These are phyloP conservation scores for Rhodeus uyekii DNA, from an alignment of 2,797 vertebrate species.

Conservation along the genomic window DNA sequence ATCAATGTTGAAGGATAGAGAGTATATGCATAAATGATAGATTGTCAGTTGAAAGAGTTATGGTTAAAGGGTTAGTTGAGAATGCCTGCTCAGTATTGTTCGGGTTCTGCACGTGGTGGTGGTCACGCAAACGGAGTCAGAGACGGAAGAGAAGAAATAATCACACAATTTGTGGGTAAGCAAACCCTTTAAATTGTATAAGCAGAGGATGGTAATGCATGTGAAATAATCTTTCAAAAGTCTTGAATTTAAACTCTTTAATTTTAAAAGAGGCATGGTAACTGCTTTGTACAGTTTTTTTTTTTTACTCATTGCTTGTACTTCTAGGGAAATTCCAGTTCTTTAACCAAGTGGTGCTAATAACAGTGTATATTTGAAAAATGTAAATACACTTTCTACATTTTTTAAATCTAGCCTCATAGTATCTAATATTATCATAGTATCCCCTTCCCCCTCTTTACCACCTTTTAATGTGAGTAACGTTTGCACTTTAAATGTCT, in stretches of 20 bases:
- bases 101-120: no score
- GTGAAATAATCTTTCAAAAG: neutral
- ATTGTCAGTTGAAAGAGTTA: neutral
- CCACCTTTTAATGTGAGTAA: conserved; percentile 62
- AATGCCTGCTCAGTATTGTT: no score
- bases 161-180: no score
- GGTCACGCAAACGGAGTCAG: no score
- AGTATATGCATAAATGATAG: neutral
- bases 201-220: neutral
- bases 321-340: conserved; percentile 20
- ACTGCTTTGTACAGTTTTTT: conserved; percentile 60
- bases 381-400: neutral
- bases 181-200: no score
- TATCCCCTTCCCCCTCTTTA: conserved; percentile 30
- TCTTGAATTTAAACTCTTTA: neutral
- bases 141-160: no score
- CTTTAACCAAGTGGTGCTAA: conserved; percentile 46
- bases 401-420: neutral
- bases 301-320: conserved; percentile 28
- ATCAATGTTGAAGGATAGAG: neutral
- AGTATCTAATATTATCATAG: neutral
- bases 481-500: conserved; percentile 78
- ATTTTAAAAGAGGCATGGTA: conserved; percentile 55
- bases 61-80: no score
- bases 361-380: conserved; percentile 28